Percentiles rank a stretch among this genome's conserved stretches.
These are phyloP conservation scores for Salticus scenicus DNA, from an alignment of 2,888 invertebrate genomes.

Conservation along the genomic window DNA sequence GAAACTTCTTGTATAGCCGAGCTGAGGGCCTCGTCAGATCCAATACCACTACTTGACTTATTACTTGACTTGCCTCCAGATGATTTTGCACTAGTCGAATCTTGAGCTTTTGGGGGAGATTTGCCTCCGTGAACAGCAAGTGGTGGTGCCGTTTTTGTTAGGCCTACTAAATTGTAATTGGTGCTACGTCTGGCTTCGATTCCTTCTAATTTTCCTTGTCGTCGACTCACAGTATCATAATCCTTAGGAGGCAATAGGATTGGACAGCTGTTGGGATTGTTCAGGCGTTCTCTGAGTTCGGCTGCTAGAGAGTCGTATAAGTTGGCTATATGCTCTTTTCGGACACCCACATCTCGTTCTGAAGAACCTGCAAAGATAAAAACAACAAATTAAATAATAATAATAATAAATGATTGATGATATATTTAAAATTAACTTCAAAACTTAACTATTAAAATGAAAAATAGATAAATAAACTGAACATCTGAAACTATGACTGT, in stretches of 20 bases:
- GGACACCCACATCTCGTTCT: conserved; percentile 54
- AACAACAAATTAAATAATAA: background rate
- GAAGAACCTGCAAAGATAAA: conserved; percentile 40
- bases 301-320: conserved; percentile 94
- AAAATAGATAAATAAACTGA: too few relatives aligned
- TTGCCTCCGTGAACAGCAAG: conserved; percentile 24
- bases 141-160: conserved; percentile 31
- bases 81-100: conserved; percentile 56
- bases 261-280: conserved; percentile 79
- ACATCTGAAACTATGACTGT: too few relatives aligned
- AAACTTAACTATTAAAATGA: too few relatives aligned
- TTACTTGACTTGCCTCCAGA: conserved; percentile 65
- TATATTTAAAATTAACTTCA: too few relatives aligned
- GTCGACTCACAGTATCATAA: conserved; percentile 92
- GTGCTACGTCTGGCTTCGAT: conserved; percentile 80
- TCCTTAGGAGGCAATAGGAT: conserved; percentile 93
- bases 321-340: conserved; percentile 80
- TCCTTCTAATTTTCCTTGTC: conserved; percentile 84
- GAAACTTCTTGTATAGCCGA: conserved; percentile 70
- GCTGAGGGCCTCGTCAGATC: conserved; percentile 70
- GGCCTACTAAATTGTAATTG: conserved; percentile 69
- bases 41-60: conserved; percentile 70
- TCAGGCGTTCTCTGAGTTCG: conserved; percentile 87
- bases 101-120: conserved; percentile 47
- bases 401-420: too few relatives aligned